A percentile compares a stretch with the other conserved stretches of the same genome.
phyloP scores from a whole-genome alignment of 2,113 vertebrate genomes.

The Cervus canadensis region DNA sequence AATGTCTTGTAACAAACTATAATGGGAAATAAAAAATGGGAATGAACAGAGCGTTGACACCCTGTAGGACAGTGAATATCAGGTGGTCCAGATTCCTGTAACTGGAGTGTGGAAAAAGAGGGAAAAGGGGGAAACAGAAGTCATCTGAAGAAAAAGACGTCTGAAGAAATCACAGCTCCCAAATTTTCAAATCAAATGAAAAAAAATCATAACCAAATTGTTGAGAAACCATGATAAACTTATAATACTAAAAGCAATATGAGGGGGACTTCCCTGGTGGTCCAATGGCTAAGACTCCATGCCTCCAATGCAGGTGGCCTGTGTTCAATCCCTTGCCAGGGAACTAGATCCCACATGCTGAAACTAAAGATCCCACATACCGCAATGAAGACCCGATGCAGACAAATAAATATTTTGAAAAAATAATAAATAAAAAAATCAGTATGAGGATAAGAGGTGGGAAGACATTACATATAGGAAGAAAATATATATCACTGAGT shows the following conservation, averaged over 20 bases:
- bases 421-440: not conserved
- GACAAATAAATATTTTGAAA: not conserved
- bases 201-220: not conserved
- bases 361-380: not conserved
- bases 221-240: not conserved
- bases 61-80: too few species aligned
- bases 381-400: accelerated
- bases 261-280: not conserved
- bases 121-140: not conserved
- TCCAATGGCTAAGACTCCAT: not conserved
- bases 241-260: not conserved
- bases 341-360: not conserved
- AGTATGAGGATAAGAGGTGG: not conserved
- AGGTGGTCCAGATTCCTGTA: not conserved
- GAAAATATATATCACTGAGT: not conserved
- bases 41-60: not conserved
- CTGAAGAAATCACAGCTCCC: not conserved
- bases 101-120: not conserved
- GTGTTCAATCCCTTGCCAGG: not conserved
- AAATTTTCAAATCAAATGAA: not conserved
- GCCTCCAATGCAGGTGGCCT: not conserved
- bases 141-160: not conserved
- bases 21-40: not conserved
- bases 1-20: not conserved
- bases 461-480: not conserved